Conservation (phyloP, 1,140 invertebrate species). For the Halesus radiatus region DNA sequence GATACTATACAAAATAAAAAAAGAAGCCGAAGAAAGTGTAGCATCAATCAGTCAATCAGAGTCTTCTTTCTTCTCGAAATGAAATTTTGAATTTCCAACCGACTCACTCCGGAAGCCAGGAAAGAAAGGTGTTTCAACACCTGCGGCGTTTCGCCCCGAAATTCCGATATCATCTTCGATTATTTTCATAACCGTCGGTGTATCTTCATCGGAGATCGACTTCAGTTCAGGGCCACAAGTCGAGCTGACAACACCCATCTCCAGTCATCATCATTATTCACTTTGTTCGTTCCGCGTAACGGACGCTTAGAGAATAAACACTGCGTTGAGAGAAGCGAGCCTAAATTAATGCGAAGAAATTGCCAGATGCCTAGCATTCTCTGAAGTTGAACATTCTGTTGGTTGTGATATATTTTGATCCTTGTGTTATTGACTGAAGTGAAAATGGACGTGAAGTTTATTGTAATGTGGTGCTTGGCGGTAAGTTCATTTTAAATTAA, state of each 20-base stretch:
- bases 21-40: not conserved
- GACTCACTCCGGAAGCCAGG: not conserved
- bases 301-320: not conserved
- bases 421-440: not conserved
- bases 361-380: not conserved
- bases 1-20: not conserved
- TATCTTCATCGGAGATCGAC: not conserved
- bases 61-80: not conserved
- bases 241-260: not conserved
- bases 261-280: not conserved
- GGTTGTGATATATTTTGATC: not conserved
- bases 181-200: not conserved
- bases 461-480: constrained; percentile 8
- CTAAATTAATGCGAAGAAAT: constrained; percentile 4
- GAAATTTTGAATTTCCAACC: too few species aligned
- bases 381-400: not conserved
- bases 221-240: not conserved
- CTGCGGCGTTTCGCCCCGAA: not conserved
- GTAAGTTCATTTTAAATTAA: not conserved
- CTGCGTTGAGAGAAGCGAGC: not conserved
- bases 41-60: not conserved
- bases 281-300: not conserved
- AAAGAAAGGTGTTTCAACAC: not conserved
- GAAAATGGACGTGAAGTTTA: constrained; percentile 17
- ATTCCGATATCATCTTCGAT: not conserved